A percentile compares a stretch with the other conserved stretches of the same genome.
Conservation (phyloP, 2,113 vertebrate species). For the Antechinus stuartii region DNA sequence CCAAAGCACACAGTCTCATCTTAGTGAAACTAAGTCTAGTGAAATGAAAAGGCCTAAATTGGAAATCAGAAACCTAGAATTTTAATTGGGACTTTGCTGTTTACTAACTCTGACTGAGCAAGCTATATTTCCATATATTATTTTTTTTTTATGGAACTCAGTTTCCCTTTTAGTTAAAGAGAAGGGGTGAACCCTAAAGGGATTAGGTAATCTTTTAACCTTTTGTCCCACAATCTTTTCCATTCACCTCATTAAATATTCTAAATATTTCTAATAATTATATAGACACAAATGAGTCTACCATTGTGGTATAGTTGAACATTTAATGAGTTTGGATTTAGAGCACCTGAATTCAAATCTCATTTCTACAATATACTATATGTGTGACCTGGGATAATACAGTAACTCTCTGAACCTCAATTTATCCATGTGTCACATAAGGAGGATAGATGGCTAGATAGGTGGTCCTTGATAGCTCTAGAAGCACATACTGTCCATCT, state of each 20-base stretch:
- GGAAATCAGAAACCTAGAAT: too few relatives aligned
- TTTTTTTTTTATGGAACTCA: too few relatives aligned
- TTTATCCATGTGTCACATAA: too few relatives aligned
- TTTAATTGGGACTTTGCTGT: too few relatives aligned
- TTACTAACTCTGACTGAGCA: too few relatives aligned
- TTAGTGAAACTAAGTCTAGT: too few relatives aligned
- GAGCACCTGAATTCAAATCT: neutral
- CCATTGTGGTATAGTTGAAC: neutral
- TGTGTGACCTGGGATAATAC: neutral
- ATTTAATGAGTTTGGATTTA: neutral
- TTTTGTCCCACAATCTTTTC: neutral
- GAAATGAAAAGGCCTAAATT: too few relatives aligned
- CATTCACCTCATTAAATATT: neutral
- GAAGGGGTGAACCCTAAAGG: neutral
- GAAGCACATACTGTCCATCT: too few relatives aligned
- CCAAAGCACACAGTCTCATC: too few relatives aligned
- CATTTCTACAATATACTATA: neutral
- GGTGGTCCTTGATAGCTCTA: neutral
- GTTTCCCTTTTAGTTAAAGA: neutral
- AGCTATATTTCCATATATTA: too few relatives aligned
- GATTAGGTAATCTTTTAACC: neutral
- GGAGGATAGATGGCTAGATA: too few relatives aligned
- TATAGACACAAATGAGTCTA: too few relatives aligned
- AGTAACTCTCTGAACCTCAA: neutral
- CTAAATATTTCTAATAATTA: neutral